phyloP scores from a whole-genome alignment of 64 coral and sea anemone genomes.

The Stylophora pistillata region DNA sequence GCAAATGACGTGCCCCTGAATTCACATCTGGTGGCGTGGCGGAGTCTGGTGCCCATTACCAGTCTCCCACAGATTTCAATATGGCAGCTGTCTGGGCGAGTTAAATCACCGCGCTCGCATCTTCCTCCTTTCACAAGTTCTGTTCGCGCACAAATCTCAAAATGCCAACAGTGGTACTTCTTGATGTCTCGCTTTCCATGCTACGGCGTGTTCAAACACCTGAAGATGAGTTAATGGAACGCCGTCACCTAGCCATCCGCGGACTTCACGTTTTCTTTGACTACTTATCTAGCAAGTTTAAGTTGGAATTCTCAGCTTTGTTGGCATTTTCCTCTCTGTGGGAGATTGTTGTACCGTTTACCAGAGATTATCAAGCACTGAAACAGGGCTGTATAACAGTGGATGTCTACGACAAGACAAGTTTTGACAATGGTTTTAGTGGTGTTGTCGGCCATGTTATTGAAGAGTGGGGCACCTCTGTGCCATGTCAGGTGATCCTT shows the following conservation, averaged over 20 bases:
- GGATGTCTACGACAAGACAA: conserved; percentile 92
- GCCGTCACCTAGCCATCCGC: conserved; percentile 77
- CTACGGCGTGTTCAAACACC: conserved; percentile 73
- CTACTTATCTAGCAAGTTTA: conserved; percentile 81
- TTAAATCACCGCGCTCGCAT: too few species aligned
- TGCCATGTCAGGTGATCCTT: conserved; percentile 87
- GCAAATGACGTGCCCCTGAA: too few species aligned
- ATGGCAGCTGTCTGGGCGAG: neutral
- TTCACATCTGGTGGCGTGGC: too few species aligned
- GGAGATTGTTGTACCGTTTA: conserved; percentile 97
- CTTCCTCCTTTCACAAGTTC: neutral
- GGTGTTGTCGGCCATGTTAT: conserved; percentile 94
- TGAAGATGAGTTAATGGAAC: conserved; percentile 71
- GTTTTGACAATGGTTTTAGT: conserved; percentile 90
- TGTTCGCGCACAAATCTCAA: neutral
- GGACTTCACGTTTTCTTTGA: conserved; percentile 95
- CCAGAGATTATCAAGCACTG: conserved; percentile 85
- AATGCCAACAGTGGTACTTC: conserved; percentile 97
- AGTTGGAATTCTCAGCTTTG: conserved; percentile 91
- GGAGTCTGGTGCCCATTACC: too few species aligned
- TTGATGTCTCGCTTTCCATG: conserved; percentile 98
- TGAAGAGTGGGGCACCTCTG: conserved; percentile 95
- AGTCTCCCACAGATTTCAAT: neutral
- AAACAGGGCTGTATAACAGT: conserved; percentile 98
- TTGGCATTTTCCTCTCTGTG: conserved; percentile 97